Evolutionary conservation across 2,113 vertebrate species (phyloP).

Genomic region (Peucedramus taeniatus): DNA sequence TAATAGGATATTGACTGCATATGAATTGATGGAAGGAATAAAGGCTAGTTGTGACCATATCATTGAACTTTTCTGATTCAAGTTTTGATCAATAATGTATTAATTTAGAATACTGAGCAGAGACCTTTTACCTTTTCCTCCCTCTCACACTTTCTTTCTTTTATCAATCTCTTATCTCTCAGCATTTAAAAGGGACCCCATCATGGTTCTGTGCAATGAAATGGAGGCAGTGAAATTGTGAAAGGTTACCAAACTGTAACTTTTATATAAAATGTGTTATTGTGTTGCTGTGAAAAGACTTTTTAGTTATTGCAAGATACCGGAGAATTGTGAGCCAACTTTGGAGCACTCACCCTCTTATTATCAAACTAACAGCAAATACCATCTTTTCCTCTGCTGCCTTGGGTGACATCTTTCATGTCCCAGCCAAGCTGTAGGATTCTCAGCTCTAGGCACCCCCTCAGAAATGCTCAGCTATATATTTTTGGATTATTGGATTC

Average conservation of each 20-base stretch:
- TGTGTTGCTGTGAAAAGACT: slow-evolving; percentile 31
- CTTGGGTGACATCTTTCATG: not conserved
- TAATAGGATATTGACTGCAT: slow-evolving; percentile 15
- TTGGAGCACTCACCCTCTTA: not conserved
- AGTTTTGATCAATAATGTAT: slow-evolving; percentile 26
- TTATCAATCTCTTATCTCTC: not conserved
- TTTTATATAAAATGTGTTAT: slow-evolving; percentile 23
- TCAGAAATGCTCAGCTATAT: not conserved
- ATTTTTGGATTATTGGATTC: not conserved
- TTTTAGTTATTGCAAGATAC: slow-evolving; percentile 5
- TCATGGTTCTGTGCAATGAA: not conserved
- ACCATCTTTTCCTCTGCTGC: not conserved
- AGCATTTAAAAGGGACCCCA: not conserved
- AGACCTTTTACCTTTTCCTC: not conserved
- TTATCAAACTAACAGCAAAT: slow-evolving; percentile 37
- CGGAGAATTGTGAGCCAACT: not conserved
- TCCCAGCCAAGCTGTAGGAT: not conserved
- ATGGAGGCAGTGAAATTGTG: not conserved
- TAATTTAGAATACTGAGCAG: not conserved
- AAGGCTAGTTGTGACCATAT: slow-evolving; percentile 1
- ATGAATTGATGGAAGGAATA: slow-evolving; percentile 22
- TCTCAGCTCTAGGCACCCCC: not conserved
- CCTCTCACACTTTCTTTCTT: not conserved
- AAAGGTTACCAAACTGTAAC: slow-evolving; percentile 29
- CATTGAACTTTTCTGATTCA: slow-evolving; percentile 21